Base-by-base conservation (phyloP, 1,140 invertebrate species). In the Aphaenogaster rudis region DNA sequence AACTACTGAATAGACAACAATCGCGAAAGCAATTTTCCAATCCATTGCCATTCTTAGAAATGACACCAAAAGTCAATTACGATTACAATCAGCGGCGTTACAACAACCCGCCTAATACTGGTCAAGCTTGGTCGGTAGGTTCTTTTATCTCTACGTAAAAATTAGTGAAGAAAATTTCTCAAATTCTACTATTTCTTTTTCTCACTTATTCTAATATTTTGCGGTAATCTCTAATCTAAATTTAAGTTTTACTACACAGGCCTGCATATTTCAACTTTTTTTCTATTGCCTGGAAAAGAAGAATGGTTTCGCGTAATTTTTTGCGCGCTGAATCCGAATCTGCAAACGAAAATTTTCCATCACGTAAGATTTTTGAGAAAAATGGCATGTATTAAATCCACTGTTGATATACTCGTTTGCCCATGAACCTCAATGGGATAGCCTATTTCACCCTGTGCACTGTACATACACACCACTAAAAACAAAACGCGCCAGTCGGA, bases 91-190 rank as follows among this genome's bases (percentile, higher is more conserved):
- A 88, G 13, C 74, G 86, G 8, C 92, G 91, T 67, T 93, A 93
- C 28, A 92, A 93, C 52, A 77, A 69, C 0, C 11, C 92, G 33
- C 78, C 91, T 8, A 90, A 92, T 52, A 86, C 91, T 52, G 90
- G 89, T 28, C 86, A 91, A 33, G 72, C 86, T 11, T 91, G 94
- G 85, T 89, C 91, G 90, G 94, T 94, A 63, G 92, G 92, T 93
- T 72, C 33, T 15, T 59, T 48, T 28, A 48, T 0, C 11, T 69
- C n/a, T 76, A 21, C 9, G 11, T 57, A 54, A 59, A 74, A 54
- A 21, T 28, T 13, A 36, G 39, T n/a, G 15, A 33, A 52, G 28
- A 6, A 11, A 54, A 3, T 82, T 59, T 33, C 1, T 45, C 21
- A 45, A 15, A 54, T 61, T 77, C 13, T 15, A 84, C 5, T 21